Evolutionary conservation across 2,888 invertebrate species (phyloP).

Genomic region (Ophraella communa): DNA sequence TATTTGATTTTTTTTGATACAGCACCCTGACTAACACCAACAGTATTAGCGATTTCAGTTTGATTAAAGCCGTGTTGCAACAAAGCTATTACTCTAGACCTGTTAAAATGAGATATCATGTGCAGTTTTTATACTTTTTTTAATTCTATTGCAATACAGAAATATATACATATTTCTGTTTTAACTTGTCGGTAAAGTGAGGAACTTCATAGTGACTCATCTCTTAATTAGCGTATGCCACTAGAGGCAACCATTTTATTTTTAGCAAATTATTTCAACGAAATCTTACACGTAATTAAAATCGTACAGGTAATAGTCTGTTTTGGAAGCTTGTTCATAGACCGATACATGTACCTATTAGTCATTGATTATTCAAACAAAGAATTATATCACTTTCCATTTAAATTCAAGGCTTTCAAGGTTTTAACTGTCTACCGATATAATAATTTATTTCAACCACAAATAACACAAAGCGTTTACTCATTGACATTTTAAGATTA

Average conservation of each 20-base stretch:
- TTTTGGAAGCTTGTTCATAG: not conserved
- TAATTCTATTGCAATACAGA: too few relatives aligned
- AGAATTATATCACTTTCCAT: slow-evolving; percentile 28
- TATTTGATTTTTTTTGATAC: too few relatives aligned
- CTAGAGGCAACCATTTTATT: not conserved
- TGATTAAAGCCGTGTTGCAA: too few relatives aligned
- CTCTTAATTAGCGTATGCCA: not conserved
- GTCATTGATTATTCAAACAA: slow-evolving; percentile 27
- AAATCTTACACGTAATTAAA: not conserved
- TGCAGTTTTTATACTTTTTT: too few relatives aligned
- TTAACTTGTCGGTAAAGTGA: too few relatives aligned
- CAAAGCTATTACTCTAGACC: too few relatives aligned
- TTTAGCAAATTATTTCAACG: not conserved
- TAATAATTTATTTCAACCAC: not conserved
- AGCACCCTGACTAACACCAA: too few relatives aligned
- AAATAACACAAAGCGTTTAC: not conserved
- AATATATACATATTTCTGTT: too few relatives aligned
- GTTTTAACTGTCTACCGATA: not conserved
- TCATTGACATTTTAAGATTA: slow-evolving; percentile 11
- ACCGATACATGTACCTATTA: slow-evolving; percentile 17
- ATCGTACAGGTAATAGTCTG: not conserved
- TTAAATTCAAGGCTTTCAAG: slow-evolving; percentile 25
- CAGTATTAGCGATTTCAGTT: too few relatives aligned
- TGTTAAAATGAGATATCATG: too few relatives aligned
- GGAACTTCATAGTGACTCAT: too few relatives aligned